A percentile compares a stretch with the other conserved stretches of the same genome.
phyloP scores from a whole-genome alignment of 2,113 vertebrate species.

The Stomatorhinus ivindoensis region DNA sequence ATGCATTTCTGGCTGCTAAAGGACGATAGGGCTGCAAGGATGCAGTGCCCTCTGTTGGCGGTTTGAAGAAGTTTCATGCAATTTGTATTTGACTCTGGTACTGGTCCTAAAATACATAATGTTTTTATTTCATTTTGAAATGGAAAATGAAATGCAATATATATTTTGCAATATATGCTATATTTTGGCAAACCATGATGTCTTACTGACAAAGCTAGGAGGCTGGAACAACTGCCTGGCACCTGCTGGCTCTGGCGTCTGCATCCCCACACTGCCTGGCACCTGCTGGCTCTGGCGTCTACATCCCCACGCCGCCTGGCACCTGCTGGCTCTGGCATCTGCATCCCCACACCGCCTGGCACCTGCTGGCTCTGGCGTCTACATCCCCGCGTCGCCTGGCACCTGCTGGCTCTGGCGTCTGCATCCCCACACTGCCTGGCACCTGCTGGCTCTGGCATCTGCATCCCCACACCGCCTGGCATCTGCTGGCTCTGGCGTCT shows the following conservation, averaged over 20 bases:
- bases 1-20: background rate
- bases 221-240: background rate
- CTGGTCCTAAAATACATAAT: background rate
- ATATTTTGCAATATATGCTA: too few species aligned
- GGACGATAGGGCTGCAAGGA: background rate
- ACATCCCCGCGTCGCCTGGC: too few species aligned
- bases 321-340: background rate
- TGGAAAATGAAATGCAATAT: background rate
- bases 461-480: too few species aligned
- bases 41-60: constrained; percentile 3
- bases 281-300: background rate
- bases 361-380: background rate
- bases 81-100: background rate
- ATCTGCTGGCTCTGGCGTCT: too few species aligned
- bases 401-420: too few species aligned
- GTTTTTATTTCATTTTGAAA: background rate
- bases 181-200: background rate
- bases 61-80: background rate
- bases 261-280: background rate
- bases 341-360: background rate
- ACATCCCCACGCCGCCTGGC: background rate
- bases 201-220: background rate
- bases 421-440: too few species aligned
- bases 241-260: background rate
- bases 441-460: too few species aligned